Evolutionary conservation across 2,113 vertebrate genomes (phyloP).

Genomic region (Heterochromis multidens): DNA sequence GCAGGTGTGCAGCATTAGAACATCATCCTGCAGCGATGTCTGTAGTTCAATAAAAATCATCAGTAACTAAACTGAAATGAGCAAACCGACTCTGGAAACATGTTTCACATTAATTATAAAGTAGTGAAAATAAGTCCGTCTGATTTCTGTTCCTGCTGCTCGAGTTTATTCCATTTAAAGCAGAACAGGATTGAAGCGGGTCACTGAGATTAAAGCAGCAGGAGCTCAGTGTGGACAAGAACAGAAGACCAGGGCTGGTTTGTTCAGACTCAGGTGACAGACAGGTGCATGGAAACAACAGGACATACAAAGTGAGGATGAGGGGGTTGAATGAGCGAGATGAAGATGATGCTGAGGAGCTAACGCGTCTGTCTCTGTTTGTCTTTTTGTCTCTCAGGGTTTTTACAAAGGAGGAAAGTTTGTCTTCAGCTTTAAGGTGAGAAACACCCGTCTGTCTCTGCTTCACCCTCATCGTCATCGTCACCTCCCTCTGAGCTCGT

Average conservation of each 20-base stretch:
- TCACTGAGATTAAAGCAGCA: too few relatives aligned
- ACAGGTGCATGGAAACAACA: background rate
- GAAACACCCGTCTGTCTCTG: slow-evolving; percentile 11
- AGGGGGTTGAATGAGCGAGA: background rate
- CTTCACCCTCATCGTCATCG: background rate
- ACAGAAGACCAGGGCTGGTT: background rate
- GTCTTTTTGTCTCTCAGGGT: slow-evolving; percentile 71
- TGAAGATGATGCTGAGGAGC: background rate
- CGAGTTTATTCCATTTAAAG: too few relatives aligned
- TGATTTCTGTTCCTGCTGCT: too few relatives aligned
- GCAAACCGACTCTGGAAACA: background rate
- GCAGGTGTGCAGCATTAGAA: background rate
- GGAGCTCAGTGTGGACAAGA: background rate
- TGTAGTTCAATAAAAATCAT: background rate
- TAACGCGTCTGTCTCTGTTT: background rate
- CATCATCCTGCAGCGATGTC: background rate
- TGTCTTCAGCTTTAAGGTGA: slow-evolving; percentile 97
- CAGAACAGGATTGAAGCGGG: too few relatives aligned
- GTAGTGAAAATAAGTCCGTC: background rate
- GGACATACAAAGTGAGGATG: background rate
- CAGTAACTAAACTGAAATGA: background rate
- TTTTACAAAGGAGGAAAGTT: slow-evolving; percentile 95
- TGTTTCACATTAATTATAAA: too few relatives aligned
- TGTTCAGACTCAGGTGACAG: background rate
- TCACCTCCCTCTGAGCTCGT: background rate